Evolutionary conservation across 1,140 invertebrate species (phyloP).

Genomic region (Brachionus manjavacas): DNA sequence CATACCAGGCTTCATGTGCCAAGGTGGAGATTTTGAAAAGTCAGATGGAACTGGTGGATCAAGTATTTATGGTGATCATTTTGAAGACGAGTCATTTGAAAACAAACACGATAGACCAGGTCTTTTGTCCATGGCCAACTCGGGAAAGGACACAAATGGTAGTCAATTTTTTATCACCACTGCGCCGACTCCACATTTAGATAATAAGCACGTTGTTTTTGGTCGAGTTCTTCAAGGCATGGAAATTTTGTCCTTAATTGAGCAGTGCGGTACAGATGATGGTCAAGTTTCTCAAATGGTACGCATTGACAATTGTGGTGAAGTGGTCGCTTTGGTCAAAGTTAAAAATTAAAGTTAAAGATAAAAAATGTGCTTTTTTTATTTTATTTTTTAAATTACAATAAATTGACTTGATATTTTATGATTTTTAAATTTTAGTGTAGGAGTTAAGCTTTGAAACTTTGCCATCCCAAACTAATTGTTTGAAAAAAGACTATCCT

Average conservation of each 20-base stretch:
- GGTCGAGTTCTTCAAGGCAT: conserved; percentile 43
- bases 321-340: conserved; percentile 34
- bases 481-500: not conserved
- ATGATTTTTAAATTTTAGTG: not conserved
- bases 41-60: conserved; percentile 54
- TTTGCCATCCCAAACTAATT: not conserved
- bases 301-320: conserved; percentile 40
- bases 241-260: not conserved
- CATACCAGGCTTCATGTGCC: conserved; percentile 88
- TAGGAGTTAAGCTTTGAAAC: not conserved
- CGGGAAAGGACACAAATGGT: conserved; percentile 43
- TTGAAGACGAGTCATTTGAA: conserved; percentile 36
- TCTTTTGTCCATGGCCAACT: conserved; percentile 44
- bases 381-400: not conserved
- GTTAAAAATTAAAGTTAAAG: not conserved
- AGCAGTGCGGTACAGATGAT: conserved; percentile 36
- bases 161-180: conserved; percentile 44
- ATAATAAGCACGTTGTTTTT: conserved; percentile 44
- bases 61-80: conserved; percentile 45
- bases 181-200: conserved; percentile 7
- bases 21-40: conserved; percentile 71
- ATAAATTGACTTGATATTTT: not conserved
- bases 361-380: not conserved
- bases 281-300: conserved; percentile 43
- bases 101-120: conserved; percentile 34